Percentiles rank a stretch among this genome's conserved stretches.
These are phyloP conservation scores for Villa cingulata DNA, from an alignment of 2,888 invertebrate genomes.

Conservation along the genomic window DNA sequence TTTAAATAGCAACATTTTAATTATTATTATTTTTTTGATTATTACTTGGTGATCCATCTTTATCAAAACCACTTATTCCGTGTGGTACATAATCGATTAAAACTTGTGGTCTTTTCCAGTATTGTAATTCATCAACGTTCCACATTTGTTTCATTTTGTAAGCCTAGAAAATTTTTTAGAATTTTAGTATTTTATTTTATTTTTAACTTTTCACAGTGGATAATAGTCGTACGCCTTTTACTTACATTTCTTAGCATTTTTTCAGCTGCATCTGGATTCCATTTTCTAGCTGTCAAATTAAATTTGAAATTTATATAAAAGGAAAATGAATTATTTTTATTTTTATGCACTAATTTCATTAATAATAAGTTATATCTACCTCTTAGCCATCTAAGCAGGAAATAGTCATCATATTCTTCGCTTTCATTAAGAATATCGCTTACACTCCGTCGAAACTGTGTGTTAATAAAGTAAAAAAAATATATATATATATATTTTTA, in stretches of 20 bases:
- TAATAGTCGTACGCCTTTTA: constrained; percentile 5
- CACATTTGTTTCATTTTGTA: constrained; percentile 38
- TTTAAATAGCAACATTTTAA: too few relatives aligned
- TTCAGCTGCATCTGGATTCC: constrained; percentile 76
- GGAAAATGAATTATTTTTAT: too few relatives aligned
- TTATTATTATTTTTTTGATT: neutral
- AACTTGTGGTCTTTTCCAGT: constrained; percentile 59
- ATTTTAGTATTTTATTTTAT: neutral
- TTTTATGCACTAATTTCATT: too few relatives aligned
- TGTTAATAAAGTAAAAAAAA: too few relatives aligned
- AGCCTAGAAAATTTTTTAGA: constrained; percentile 16
- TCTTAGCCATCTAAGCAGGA: constrained; percentile 65
- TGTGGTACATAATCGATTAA: constrained; percentile 61
- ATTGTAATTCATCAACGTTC: constrained; percentile 54
- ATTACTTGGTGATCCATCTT: constrained; percentile 59
- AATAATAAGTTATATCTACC: constrained; percentile 38
- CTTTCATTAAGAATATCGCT: constrained; percentile 47
- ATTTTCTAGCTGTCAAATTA: constrained; percentile 52
- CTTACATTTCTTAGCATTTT: constrained; percentile 82
- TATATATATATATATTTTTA: too few relatives aligned
- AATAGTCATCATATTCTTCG: constrained; percentile 59
- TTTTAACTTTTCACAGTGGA: too few relatives aligned
- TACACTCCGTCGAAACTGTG: constrained; percentile 63
- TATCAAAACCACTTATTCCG: constrained; percentile 67
- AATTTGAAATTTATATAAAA: too few relatives aligned